These are phyloP conservation scores for Catonia carolina DNA, from an alignment of 2,888 invertebrate genomes.

Conservation along the genomic window DNA sequence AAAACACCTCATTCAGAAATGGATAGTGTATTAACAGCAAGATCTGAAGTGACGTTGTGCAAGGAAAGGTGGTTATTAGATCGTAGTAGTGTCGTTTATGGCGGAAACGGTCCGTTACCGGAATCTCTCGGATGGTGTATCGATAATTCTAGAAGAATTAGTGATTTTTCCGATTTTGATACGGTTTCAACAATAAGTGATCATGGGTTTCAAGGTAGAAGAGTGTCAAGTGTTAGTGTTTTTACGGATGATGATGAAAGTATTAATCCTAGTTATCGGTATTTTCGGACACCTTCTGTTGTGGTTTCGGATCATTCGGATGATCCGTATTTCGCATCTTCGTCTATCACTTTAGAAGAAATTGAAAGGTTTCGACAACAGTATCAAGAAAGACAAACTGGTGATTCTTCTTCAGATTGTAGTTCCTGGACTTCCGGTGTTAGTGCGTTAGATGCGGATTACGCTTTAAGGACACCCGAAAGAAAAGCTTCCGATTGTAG, in stretches of 20 bases:
- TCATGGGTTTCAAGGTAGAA: constrained; percentile 3
- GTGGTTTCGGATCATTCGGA: constrained; percentile 84
- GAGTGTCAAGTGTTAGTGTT: constrained; percentile 18
- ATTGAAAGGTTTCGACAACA: constrained; percentile 49
- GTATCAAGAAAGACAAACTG: constrained; percentile 29
- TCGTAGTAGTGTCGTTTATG: neutral
- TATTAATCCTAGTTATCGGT: constrained; percentile 43
- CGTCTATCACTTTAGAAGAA: constrained; percentile 52
- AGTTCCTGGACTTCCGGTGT: constrained; percentile 54
- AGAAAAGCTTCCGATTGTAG: constrained; percentile 67
- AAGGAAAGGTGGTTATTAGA: neutral
- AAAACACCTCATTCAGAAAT: neutral
- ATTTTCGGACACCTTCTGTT: constrained; percentile 75
- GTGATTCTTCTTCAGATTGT: constrained; percentile 47
- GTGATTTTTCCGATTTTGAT: constrained; percentile 1
- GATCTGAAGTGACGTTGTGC: neutral
- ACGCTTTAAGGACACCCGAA: constrained; percentile 47
- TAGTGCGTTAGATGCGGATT: constrained; percentile 50
- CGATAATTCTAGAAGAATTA: neutral
- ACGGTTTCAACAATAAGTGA: neutral
- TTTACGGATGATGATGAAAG: constrained; percentile 23
- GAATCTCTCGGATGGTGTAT: neutral
- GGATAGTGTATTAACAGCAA: neutral
- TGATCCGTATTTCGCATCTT: constrained; percentile 48
- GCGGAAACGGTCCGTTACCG: neutral